These are phyloP conservation scores for Podargus strigoides DNA, from an alignment of 2,797 vertebrate species.

Conservation along the genomic window DNA sequence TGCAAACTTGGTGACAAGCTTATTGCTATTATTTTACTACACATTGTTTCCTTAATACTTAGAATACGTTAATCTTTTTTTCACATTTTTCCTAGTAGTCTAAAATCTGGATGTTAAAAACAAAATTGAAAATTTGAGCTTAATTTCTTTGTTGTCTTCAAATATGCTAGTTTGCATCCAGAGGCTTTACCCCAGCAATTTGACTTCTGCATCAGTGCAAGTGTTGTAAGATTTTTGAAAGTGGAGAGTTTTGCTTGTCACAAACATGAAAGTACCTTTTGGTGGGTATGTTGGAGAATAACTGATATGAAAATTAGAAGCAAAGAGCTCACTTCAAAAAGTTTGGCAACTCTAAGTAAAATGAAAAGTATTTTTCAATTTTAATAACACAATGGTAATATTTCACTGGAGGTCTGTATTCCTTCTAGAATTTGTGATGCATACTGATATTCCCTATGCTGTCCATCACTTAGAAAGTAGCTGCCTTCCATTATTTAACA, in stretches of 20 bases:
- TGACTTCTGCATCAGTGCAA: neutral
- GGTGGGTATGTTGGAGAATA: neutral
- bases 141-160: neutral
- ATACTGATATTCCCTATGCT: neutral
- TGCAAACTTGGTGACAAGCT: neutral
- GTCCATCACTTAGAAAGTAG: neutral
- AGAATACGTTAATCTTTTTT: neutral
- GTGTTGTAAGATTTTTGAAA: neutral
- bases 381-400: neutral
- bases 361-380: neutral
- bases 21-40: neutral
- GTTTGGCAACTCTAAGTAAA: neutral
- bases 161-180: neutral
- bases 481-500: neutral
- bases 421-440: neutral
- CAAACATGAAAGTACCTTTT: neutral
- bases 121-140: neutral
- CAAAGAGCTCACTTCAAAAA: neutral
- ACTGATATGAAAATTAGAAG: neutral
- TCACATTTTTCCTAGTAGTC: neutral
- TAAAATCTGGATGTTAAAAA: neutral
- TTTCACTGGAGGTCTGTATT: neutral
- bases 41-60: neutral
- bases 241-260: neutral
- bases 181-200: neutral